phyloP scores from a whole-genome alignment of 2,888 invertebrate species.

The Iphiclides podalirius region DNA sequence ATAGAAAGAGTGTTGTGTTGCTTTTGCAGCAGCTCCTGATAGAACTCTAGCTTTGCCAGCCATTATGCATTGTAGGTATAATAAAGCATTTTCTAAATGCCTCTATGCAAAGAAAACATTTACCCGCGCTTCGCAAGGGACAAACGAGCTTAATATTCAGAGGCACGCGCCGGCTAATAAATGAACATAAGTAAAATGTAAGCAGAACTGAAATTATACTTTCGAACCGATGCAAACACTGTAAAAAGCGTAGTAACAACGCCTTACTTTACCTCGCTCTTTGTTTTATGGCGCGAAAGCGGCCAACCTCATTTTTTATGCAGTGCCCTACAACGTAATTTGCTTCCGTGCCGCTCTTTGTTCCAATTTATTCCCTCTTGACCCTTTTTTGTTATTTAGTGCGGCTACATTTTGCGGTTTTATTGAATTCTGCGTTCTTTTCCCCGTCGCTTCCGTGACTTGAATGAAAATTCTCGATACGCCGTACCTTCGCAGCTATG shows the following conservation, averaged over 20 bases:
- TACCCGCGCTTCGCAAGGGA: neutral
- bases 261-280: constrained; percentile 24
- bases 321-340: constrained; percentile 45
- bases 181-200: too few relatives aligned
- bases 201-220: neutral
- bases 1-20: too few relatives aligned
- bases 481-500: constrained; percentile 42
- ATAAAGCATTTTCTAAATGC: neutral
- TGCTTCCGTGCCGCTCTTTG: constrained; percentile 44
- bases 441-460: neutral
- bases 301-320: constrained; percentile 41
- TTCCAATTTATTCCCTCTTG: constrained; percentile 43
- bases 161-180: neutral
- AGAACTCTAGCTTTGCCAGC: too few relatives aligned
- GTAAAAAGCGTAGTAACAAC: constrained; percentile 21
- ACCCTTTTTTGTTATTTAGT: constrained; percentile 20
- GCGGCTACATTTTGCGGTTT: constrained; percentile 21
- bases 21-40: too few relatives aligned
- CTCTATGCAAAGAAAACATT: neutral
- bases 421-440: constrained; percentile 16
- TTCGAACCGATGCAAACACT: constrained; percentile 17
- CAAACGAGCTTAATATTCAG: neutral
- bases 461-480: constrained; percentile 23
- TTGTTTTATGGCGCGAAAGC: constrained; percentile 34
- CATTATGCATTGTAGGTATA: neutral